Base-by-base conservation (phyloP, 1,140 invertebrate species). In the Apis dorsata region DNA sequence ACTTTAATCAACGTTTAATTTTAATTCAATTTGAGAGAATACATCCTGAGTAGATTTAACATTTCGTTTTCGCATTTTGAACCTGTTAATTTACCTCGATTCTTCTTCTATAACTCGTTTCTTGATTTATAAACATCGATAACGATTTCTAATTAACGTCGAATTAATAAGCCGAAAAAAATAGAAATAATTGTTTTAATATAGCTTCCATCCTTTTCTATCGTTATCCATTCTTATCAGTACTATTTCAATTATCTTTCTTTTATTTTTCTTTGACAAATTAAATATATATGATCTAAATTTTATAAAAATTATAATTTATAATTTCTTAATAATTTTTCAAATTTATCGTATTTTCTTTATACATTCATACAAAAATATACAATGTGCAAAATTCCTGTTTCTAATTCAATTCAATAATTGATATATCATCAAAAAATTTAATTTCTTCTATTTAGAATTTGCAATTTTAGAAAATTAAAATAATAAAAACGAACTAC, bases 1-100 rank as follows among this genome's bases (percentile, higher is more conserved):
- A 19, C 62, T 21, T 76, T 76, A 63, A 65, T 65, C 60, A 53
- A 28, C n/a, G 24, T 24, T 51, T 70, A 49, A 63, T 49, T 63
- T 28, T 24, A 24, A 49, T 65, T 24, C 65, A 65, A 76, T 76
- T 76, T 53, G 53, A 65, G 24, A 51, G 44, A 62, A 17, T 10
- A 49, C 10, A n/a, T 1, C 7, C 7, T 11, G 7, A 0, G 24
- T 7, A 17, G 24, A 19, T 19, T 65, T 76, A 65, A 65, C n/a
- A 15, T 53, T 12, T 55, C 49, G 3, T 34, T 66, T 34, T 63
- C 74, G 2, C 17, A 21, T 3, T 24, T 21, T 11, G 74, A 21
- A 24, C 7, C 8, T 53, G 44, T 13, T 28, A 9, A 34, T 77
- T 53, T 53, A 76, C 13, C 17, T 53, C 44, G 44, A n/a, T 28